Conservation (phyloP, 1,140 invertebrate species). For the Saccostrea cuccullata region DNA sequence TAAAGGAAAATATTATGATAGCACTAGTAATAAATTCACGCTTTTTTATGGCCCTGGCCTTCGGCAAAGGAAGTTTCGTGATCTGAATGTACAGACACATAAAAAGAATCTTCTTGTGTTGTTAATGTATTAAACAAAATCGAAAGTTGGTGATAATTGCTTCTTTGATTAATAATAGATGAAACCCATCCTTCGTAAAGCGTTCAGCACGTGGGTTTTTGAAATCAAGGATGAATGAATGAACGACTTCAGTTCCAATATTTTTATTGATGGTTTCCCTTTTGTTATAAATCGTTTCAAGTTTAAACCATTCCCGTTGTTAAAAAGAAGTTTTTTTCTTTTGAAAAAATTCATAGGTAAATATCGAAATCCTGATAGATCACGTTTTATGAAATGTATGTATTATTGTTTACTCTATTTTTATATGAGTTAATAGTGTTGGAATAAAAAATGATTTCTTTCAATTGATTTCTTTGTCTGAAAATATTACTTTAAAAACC, state of each 20-base stretch:
- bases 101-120: not conserved
- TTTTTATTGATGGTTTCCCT: not conserved
- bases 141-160: not conserved
- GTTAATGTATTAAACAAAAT: not conserved
- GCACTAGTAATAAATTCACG: too few species aligned
- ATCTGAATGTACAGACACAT: not conserved
- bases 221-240: constrained; percentile 15
- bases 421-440: too few species aligned
- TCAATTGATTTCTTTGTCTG: too few species aligned
- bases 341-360: too few species aligned
- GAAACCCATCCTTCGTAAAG: not conserved
- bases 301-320: not conserved
- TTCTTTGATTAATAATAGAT: constrained; percentile 21
- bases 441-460: too few species aligned
- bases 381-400: too few species aligned
- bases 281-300: not conserved
- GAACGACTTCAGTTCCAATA: not conserved
- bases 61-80: not conserved
- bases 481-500: too few species aligned
- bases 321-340: too few species aligned
- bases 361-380: too few species aligned
- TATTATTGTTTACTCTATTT: too few species aligned
- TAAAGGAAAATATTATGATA: too few species aligned
- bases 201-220: not conserved
- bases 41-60: not conserved